These are phyloP conservation scores for Gastracanthus pulcherrimus DNA, from an alignment of 2,888 invertebrate genomes.

Conservation along the genomic window DNA sequence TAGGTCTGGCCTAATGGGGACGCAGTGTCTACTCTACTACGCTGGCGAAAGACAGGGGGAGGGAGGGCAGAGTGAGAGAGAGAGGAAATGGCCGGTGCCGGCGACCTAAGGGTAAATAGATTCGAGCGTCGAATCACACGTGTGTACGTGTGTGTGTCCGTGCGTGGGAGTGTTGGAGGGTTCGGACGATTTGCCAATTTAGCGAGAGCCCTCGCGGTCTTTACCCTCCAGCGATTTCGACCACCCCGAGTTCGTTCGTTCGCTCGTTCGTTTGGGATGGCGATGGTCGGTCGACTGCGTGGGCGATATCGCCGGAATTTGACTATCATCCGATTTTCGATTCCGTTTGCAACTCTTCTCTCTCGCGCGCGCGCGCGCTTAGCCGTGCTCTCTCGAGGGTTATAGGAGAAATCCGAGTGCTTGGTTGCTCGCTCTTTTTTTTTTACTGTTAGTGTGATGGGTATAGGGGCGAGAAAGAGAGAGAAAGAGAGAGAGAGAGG, in stretches of 20 bases:
- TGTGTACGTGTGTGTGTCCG: not conserved
- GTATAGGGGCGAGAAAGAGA: no score
- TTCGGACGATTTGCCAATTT: constrained; percentile 56
- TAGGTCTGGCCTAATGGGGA: constrained; percentile 66
- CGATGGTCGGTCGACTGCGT: no score
- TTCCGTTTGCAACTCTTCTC: constrained; percentile 2
- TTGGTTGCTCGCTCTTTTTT: constrained; percentile 1
- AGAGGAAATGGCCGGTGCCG: constrained; percentile 41
- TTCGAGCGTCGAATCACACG: constrained; percentile 46
- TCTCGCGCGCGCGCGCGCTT: not conserved
- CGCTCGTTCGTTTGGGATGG: not conserved
- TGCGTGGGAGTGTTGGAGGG: not conserved
- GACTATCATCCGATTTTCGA: constrained; percentile 46
- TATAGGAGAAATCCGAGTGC: not conserved
- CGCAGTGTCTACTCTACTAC: constrained; percentile 46
- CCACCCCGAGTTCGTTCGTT: constrained; percentile 5
- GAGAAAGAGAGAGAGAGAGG: no score
- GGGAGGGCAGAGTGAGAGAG: not conserved
- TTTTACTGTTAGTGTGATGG: not conserved
- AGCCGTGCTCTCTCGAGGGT: not conserved
- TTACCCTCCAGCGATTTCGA: not conserved
- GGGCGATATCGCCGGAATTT: constrained; percentile 8
- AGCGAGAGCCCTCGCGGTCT: constrained; percentile 27
- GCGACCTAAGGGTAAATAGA: constrained; percentile 62
- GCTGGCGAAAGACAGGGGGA: constrained; percentile 26